Conservation (phyloP, 1,140 invertebrate genomes). For the Zaprionus vittiger region DNA sequence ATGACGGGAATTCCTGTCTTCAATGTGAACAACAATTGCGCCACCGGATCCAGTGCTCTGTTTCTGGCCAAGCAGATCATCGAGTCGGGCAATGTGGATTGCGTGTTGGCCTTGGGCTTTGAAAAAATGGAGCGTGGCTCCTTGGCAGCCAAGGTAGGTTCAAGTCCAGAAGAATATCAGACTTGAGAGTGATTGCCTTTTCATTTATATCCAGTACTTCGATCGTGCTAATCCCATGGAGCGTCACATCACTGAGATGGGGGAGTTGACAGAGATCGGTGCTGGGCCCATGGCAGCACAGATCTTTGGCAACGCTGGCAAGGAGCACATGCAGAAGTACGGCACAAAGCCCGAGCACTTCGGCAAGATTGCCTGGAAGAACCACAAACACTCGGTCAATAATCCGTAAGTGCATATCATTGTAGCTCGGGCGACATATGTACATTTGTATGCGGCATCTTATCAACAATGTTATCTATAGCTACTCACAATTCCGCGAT, state of each 20-base stretch:
- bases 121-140: conserved; percentile 99
- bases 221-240: too few relatives aligned
- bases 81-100: conserved; percentile 92
- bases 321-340: conserved; percentile 98
- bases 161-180: too few relatives aligned
- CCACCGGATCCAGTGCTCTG: conserved; percentile 97
- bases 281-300: conserved; percentile 95
- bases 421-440: neutral
- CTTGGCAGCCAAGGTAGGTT: conserved; percentile 90
- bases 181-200: too few relatives aligned
- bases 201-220: too few relatives aligned
- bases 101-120: conserved; percentile 97
- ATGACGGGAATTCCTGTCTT: conserved; percentile 98
- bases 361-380: conserved; percentile 99
- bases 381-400: conserved; percentile 98
- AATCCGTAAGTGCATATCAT: conserved; percentile 91
- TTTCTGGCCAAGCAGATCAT: conserved; percentile 96
- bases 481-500: conserved; percentile 95
- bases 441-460: neutral
- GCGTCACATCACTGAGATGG: conserved; percentile 95
- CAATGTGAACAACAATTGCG: conserved; percentile 99
- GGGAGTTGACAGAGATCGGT: conserved; percentile 91
- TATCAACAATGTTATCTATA: conserved; percentile 64
- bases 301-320: conserved; percentile 97
- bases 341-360: conserved; percentile 96